Evolutionary conservation across 2,888 invertebrate genomes (phyloP).

Genomic region (Drosophila fungiperda): DNA sequence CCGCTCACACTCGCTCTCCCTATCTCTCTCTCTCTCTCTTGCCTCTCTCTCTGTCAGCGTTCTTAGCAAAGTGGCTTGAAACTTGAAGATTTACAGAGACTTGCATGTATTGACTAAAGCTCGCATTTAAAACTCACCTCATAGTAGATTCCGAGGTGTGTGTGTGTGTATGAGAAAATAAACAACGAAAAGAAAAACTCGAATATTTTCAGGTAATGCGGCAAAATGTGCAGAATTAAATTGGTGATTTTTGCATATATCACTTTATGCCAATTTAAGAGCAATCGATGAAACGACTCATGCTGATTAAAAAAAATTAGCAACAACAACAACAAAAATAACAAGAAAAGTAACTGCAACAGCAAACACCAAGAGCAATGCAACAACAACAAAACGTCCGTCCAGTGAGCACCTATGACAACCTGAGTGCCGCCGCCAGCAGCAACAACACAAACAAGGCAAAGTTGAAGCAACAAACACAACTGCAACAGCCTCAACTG

Average conservation of each 20-base stretch:
- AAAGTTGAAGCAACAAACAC: slow-evolving; percentile 53
- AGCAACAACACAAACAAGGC: slow-evolving; percentile 57
- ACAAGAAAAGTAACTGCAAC: not conserved
- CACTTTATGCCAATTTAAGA: slow-evolving; percentile 10
- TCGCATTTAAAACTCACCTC: slow-evolving; percentile 19
- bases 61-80: slow-evolving; percentile 3
- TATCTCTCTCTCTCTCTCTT: no score
- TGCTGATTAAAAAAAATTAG: not conserved
- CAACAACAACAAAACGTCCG: slow-evolving; percentile 74
- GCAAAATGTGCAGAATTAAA: slow-evolving; percentile 18
- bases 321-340: not conserved
- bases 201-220: slow-evolving; percentile 29
- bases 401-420: slow-evolving; percentile 85
- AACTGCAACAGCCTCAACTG: slow-evolving; percentile 35
- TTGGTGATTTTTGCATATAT: not conserved
- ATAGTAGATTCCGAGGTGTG: not conserved
- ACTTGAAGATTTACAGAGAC: not conserved
- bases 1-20: not conserved
- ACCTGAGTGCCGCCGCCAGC: slow-evolving; percentile 69
- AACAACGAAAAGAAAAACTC: not conserved
- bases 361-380: slow-evolving; percentile 48
- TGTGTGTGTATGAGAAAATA: not conserved
- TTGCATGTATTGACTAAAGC: not conserved
- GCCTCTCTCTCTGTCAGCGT: not conserved
- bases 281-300: slow-evolving; percentile 3